Evolutionary conservation across 2,888 invertebrate genomes (phyloP), one percentile per base, ranked within the genome.

Genomic region (Carcina quercana): DNA sequence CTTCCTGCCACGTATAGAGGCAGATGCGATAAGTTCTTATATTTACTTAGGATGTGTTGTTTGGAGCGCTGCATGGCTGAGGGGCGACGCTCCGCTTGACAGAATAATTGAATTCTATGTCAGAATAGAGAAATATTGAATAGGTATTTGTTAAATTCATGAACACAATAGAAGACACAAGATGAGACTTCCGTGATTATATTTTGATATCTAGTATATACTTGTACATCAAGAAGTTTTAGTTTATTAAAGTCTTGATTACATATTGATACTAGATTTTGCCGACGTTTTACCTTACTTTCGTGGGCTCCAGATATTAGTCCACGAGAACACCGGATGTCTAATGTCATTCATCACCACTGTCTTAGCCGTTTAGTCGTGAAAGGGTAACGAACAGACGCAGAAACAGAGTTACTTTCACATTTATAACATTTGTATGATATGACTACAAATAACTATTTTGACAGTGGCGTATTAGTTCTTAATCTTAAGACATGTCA

Each of bases 31-130:
- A 53, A 59, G 53, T 52, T 50, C 50, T 49, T 47, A 40, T 78
- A 71, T 80, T 80, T 80, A 63, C 72, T 75, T 79, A 80, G 80
- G 80, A 67, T 54, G 59, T 61, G 58, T 73, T 73, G 73, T 73
- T 70, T 59, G 59, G 43, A n/a, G 45, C 56, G 50, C 45, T 69
- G 71, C 68, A 71, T 57, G 68, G 62, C 68, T 61, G 49, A 57
- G 65, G 62, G 53, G 12, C n/a, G 20, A 50, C 51, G 55, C 48
- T 39, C 42, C 47, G 53, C 59, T 50, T 53, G 50, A 54, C 56
- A 45, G 53, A 59, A 59, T 67, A 60, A 68, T 69, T 62, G 59
- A 60, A 64, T 43, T 32, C 34, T 20, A 15, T 36, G 28, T 37
- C 30, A 30, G 36, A 32, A 27, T 28, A 31, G 15, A 15, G 20